These are phyloP conservation scores for Tamandua tetradactyla DNA, from an alignment of 2,797 vertebrate genomes.

Conservation along the genomic window DNA sequence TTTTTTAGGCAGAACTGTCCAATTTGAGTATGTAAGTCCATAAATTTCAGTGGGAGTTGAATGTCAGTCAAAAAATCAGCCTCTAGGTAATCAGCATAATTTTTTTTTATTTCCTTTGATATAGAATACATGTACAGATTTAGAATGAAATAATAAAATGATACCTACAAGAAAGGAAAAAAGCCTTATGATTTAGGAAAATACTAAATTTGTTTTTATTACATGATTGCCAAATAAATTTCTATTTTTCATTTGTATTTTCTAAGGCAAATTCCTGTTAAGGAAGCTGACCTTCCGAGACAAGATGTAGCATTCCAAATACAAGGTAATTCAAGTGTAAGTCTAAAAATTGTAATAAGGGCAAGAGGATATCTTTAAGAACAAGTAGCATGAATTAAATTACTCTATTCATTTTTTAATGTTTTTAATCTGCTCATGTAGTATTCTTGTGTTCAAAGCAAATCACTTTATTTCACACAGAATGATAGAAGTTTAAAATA, in stretches of 20 bases:
- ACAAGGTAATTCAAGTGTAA: slow-evolving; percentile 66
- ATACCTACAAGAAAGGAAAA: neutral
- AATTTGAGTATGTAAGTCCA: neutral
- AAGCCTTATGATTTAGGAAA: slow-evolving; percentile 17
- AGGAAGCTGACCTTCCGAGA: slow-evolving; percentile 46
- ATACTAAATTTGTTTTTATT: slow-evolving; percentile 48
- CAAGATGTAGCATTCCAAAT: neutral
- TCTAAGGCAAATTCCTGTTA: slow-evolving; percentile 59
- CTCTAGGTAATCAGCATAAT: neutral
- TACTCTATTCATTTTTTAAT: neutral
- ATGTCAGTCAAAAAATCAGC: neutral
- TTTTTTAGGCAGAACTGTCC: slow-evolving; percentile 17
- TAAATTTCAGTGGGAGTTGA: neutral
- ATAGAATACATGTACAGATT: neutral
- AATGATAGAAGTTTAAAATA: slow-evolving; percentile 39
- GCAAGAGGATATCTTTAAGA: slow-evolving; percentile 15
- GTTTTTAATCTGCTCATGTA: slow-evolving; percentile 22
- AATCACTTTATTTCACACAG: slow-evolving; percentile 42
- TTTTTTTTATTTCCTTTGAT: slow-evolving; percentile 10
- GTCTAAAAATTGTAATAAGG: slow-evolving; percentile 52
- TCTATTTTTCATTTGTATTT: slow-evolving; percentile 72
- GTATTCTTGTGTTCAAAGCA: slow-evolving; percentile 32
- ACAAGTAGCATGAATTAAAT: slow-evolving; percentile 25
- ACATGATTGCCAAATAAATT: slow-evolving; percentile 55
- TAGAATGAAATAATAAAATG: slow-evolving; percentile 56